Evolutionary conservation across 2,797 vertebrate species (phyloP).

Genomic region (Phalanger gymnotis): DNA sequence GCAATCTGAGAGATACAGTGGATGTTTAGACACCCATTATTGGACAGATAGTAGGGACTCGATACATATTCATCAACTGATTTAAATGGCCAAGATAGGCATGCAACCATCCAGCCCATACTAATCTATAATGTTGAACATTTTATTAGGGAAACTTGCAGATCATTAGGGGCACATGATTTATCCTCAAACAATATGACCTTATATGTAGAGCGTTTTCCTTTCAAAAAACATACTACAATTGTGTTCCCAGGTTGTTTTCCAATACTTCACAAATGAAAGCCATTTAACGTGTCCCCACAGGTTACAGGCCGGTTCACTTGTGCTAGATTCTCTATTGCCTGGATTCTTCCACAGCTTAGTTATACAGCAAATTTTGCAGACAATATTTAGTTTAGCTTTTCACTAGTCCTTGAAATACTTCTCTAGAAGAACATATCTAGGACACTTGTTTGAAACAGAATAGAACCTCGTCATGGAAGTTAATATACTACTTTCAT

Average conservation of each 20-base stretch:
- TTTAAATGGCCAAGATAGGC: neutral
- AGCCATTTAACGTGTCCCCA: neutral
- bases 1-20: neutral
- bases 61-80: neutral
- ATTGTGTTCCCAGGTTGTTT: neutral
- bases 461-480: neutral
- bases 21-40: neutral
- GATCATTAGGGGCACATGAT: neutral
- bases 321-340: neutral
- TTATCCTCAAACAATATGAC: neutral
- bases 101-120: neutral
- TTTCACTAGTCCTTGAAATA: neutral
- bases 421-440: neutral
- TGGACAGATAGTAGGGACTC: neutral
- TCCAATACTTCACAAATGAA: neutral
- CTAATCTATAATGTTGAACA: neutral
- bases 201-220: neutral
- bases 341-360: neutral
- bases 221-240: neutral
- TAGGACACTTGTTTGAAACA: neutral
- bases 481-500: neutral
- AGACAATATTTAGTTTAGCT: neutral
- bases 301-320: neutral
- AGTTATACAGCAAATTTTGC: neutral
- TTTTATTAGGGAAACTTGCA: neutral